Conservation (phyloP, 2,888 invertebrate genomes). For the Brachyptera putata region DNA sequence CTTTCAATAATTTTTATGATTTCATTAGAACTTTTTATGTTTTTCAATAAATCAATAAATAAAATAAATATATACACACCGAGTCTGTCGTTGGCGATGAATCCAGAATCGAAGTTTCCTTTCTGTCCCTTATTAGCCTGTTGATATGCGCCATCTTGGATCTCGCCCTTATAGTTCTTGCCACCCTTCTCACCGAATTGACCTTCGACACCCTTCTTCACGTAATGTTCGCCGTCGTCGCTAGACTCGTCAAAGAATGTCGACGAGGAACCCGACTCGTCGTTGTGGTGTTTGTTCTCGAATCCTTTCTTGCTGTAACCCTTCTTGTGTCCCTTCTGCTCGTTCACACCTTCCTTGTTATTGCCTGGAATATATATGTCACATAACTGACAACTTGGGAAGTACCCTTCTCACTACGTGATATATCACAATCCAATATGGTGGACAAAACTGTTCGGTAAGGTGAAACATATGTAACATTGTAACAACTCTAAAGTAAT, state of each 20-base stretch:
- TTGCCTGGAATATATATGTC: no score
- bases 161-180: constrained; percentile 20
- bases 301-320: constrained; percentile 31
- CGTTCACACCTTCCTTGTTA: constrained; percentile 23
- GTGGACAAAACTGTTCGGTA: no score
- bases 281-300: constrained; percentile 32
- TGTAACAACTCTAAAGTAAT: no score
- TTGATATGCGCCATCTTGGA: constrained; percentile 20
- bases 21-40: no score
- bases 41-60: no score
- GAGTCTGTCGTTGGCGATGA: background rate
- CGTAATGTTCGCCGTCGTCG: constrained; percentile 30
- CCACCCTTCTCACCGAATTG: constrained; percentile 25
- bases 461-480: no score
- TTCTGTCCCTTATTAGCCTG: constrained; percentile 6
- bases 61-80: no score
- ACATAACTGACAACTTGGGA: no score
- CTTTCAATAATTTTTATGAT: no score
- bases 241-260: constrained; percentile 32
- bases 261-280: constrained; percentile 27
- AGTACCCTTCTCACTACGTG: no score
- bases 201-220: constrained; percentile 23
- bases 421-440: no score
- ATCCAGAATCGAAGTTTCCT: constrained; percentile 19
- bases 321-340: constrained; percentile 24